phyloP scores from a whole-genome alignment of 1,140 invertebrate genomes.

The Bombus affinis region DNA sequence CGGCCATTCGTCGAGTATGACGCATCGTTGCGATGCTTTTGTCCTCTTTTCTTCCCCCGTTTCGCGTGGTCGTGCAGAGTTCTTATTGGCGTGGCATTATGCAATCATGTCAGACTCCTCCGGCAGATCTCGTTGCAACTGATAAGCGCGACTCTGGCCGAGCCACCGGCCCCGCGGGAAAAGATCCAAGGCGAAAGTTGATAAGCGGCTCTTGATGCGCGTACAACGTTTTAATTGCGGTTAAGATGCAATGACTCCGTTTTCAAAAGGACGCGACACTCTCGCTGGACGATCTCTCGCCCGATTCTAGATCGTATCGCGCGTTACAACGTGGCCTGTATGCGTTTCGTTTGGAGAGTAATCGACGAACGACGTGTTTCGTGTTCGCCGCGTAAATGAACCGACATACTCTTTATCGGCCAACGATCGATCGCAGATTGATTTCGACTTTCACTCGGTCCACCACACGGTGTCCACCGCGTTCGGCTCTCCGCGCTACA shows the following conservation, averaged over 20 bases:
- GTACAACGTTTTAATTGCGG: not conserved
- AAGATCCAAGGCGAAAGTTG: too few species aligned
- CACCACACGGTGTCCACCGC: too few species aligned
- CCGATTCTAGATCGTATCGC: not conserved
- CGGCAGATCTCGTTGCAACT: not conserved
- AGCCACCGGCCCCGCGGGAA: not conserved
- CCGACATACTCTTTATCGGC: not conserved
- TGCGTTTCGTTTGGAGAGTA: not conserved
- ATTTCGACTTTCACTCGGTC: conserved; percentile 17
- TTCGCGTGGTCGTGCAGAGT: not conserved
- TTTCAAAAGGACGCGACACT: not conserved
- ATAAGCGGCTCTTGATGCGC: too few species aligned
- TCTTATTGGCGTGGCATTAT: not conserved
- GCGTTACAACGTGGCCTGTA: not conserved
- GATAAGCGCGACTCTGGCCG: not conserved
- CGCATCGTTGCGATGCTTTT: conserved; percentile 29
- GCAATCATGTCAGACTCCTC: not conserved
- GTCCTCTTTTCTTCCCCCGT: not conserved
- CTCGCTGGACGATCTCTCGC: not conserved
- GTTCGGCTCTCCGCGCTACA: not conserved
- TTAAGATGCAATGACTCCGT: not conserved
- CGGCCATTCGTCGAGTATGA: conserved; percentile 36
- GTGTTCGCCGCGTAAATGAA: not conserved
- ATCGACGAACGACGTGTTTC: not conserved
- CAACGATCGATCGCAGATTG: conserved; percentile 4